Evolutionary conservation across 2,113 vertebrate species (phyloP), one percentile per base, ranked within the genome.

Genomic region (Ranitomeya imitator): DNA sequence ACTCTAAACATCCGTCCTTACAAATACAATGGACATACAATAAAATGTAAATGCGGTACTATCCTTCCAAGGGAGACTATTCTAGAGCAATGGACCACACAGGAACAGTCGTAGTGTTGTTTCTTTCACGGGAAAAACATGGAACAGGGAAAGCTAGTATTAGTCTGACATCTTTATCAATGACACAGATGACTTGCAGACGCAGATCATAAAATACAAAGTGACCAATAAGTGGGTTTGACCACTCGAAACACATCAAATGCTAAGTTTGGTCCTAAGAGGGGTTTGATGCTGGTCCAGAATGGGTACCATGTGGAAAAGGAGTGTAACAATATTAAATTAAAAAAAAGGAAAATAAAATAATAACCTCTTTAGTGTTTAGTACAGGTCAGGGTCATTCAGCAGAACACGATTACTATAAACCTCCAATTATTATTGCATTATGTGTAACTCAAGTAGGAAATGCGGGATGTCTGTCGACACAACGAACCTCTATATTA

Each of bases 231-330:
- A 57, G 37, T 31, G 61, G 51, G 14, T 21, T 54, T 79, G 10
- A 57, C 63, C 59, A 45, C 86, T 67, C 69, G 13, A 73, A 16
- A 73, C 12, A 63, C 73, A 52, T 21, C 81, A 83, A 81, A 81
- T 77, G 31, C n/a, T 83, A 23, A 57, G 57, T 83, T 88, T 88
- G 87, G 87, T 84, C 87, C 87, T 83, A 76, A 63, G 55, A 88
- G 23, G 80, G 23, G n/a, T 52, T 52, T 14, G 26, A 71, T 23
- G 51, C 23, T 81, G 65, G 23, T 80, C 10, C n/a, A 57, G 54
- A 57, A 45, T 52, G 23, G 59, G 85, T 55, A 55, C 6, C 26
- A 8, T 55, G 6, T 86, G 52, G 77, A 80, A 87, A 77, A 80
- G 60, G 45, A 86, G n/a, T 69, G n/a, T 61, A 78, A 87, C 37